Evolutionary conservation across 2,113 vertebrate species (phyloP).

Genomic region (Romanogobio albipinnatus): DNA sequence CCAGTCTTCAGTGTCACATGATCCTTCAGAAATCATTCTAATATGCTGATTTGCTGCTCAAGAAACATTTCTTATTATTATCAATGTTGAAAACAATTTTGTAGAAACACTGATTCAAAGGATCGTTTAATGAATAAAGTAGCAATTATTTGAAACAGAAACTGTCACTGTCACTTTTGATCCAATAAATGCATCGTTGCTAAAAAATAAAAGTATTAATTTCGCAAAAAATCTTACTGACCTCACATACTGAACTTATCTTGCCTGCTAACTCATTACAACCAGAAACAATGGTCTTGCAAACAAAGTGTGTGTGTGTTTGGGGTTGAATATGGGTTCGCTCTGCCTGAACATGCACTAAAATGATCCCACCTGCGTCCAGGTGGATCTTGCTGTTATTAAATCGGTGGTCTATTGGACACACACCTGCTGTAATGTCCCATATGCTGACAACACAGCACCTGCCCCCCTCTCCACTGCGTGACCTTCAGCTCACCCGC

Average conservation of each 20-base stretch:
- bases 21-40: background rate
- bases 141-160: background rate
- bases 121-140: background rate
- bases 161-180: background rate
- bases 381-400: conserved; percentile 22
- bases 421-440: conserved; percentile 43
- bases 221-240: background rate
- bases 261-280: conserved; percentile 4
- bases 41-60: no score
- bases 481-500: conserved; percentile 34
- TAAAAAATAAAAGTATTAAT: background rate
- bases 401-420: background rate
- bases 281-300: conserved; percentile 6
- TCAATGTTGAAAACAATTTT: background rate
- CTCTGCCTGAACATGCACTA: conserved; percentile 24
- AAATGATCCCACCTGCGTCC: background rate
- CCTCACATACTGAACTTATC: background rate
- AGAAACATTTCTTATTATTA: no score
- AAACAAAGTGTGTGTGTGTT: conserved; percentile 2
- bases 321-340: background rate
- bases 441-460: conserved; percentile 37
- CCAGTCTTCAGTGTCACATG: background rate
- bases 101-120: background rate
- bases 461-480: background rate
- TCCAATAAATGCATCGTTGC: background rate